These are phyloP conservation scores for Muscina levida DNA, from an alignment of 2,888 invertebrate species.

Conservation along the genomic window DNA sequence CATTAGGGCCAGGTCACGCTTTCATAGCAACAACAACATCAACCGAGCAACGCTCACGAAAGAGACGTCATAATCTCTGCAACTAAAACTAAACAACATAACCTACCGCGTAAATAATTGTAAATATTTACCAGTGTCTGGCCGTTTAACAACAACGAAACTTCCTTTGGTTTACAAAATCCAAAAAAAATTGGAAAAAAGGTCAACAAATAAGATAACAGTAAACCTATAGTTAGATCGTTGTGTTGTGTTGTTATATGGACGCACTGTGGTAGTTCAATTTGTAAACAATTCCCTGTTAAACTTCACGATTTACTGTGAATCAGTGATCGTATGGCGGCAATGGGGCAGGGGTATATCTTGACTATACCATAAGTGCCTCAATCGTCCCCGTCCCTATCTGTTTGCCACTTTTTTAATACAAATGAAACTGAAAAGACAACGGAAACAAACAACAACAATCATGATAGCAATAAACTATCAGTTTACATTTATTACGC, in stretches of 20 bases:
- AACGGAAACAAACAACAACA: not conserved
- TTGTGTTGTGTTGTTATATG: too few species aligned
- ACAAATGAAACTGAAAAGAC: not conserved
- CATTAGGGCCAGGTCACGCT: conserved; percentile 23
- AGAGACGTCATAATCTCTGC: not conserved
- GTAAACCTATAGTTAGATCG: too few species aligned
- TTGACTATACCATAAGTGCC: not conserved
- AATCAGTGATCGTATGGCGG: too few species aligned
- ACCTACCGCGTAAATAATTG: conserved; percentile 14
- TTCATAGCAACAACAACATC: not conserved
- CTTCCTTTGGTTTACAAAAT: too few species aligned
- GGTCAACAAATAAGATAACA: not conserved
- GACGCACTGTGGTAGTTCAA: not conserved
- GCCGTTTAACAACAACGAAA: too few species aligned
- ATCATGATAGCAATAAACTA: not conserved
- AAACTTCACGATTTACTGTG: not conserved
- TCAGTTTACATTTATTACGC: conserved; percentile 11
- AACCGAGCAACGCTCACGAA: not conserved
- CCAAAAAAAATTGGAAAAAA: not conserved
- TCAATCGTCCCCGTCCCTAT: not conserved
- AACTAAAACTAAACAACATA: not conserved
- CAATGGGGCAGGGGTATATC: too few species aligned
- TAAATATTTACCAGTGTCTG: conserved; percentile 14
- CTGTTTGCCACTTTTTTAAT: not conserved
- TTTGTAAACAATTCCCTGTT: not conserved